Conservation (phyloP, 2,888 invertebrate species). For the Dyspetes luteomarginatus region DNA sequence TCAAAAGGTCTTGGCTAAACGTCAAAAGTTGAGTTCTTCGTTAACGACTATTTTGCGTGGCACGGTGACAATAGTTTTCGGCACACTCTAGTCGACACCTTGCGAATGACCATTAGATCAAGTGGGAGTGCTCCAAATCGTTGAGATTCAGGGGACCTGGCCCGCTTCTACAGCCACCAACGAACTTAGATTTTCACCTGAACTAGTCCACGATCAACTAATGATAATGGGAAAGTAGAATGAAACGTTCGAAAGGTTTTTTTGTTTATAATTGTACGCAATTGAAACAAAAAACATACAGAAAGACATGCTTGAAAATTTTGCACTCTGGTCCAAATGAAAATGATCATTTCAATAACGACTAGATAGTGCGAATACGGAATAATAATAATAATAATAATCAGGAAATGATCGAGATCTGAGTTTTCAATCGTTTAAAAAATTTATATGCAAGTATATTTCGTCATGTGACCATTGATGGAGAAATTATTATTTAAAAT, state of each 20-base stretch:
- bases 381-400: neutral
- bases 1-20: conserved; percentile 62
- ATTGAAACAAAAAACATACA: neutral
- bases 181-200: conserved; percentile 40
- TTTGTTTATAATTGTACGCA: neutral
- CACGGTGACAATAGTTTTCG: conserved; percentile 61
- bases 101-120: conserved; percentile 41
- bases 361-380: neutral
- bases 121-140: conserved; percentile 56
- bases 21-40: conserved; percentile 59
- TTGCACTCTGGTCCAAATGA: neutral
- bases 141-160: conserved; percentile 55
- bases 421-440: neutral
- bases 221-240: conserved; percentile 24
- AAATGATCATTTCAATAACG: neutral
- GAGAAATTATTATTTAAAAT: too few species aligned
- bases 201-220: conserved; percentile 54
- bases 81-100: conserved; percentile 41
- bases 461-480: neutral
- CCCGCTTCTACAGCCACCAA: conserved; percentile 27
- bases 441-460: neutral
- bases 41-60: conserved; percentile 47
- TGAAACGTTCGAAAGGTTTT: neutral
- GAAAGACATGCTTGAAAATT: neutral
- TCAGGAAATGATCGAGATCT: neutral